Conservation (phyloP, 2,888 invertebrate species). For the Caenorhabditis wallacei region DNA sequence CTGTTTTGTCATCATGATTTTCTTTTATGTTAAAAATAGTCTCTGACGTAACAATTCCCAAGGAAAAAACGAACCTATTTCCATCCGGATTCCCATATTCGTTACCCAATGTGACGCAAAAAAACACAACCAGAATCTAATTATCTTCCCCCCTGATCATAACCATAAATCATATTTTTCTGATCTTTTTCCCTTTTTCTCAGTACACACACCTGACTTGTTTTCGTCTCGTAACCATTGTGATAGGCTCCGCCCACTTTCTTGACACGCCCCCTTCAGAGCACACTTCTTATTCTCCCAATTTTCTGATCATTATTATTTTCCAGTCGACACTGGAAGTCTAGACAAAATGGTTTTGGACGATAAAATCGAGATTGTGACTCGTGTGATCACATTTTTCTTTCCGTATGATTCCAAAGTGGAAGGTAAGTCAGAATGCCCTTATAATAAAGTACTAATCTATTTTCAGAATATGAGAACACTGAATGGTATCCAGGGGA, state of each 20-base stretch:
- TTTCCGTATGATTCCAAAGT: slow-evolving; percentile 61
- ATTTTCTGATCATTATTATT: no score
- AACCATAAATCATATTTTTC: slow-evolving; percentile 16
- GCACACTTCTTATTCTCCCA: slow-evolving; percentile 36
- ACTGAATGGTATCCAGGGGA: slow-evolving; percentile 55
- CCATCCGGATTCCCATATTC: neutral
- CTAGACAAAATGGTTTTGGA: slow-evolving; percentile 8
- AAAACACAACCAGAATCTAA: slow-evolving; percentile 7
- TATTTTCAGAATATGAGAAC: slow-evolving; percentile 43
- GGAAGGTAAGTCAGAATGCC: slow-evolving; percentile 33
- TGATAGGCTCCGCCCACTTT: slow-evolving; percentile 36
- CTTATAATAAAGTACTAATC: neutral
- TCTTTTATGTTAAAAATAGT: no score
- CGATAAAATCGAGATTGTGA: slow-evolving; percentile 51
- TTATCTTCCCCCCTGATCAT: slow-evolving; percentile 8
- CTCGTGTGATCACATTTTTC: slow-evolving; percentile 62
- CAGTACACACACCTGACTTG: slow-evolving; percentile 39
- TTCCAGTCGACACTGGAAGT: neutral
- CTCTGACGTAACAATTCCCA: neutral
- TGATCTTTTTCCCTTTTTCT: neutral
- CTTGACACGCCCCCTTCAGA: neutral
- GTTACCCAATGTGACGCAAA: neutral
- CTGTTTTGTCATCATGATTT: no score
- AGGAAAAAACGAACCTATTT: no score
- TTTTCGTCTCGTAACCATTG: slow-evolving; percentile 32